These are phyloP conservation scores for Orgyia antiqua DNA, from an alignment of 2,888 invertebrate genomes.

Conservation along the genomic window DNA sequence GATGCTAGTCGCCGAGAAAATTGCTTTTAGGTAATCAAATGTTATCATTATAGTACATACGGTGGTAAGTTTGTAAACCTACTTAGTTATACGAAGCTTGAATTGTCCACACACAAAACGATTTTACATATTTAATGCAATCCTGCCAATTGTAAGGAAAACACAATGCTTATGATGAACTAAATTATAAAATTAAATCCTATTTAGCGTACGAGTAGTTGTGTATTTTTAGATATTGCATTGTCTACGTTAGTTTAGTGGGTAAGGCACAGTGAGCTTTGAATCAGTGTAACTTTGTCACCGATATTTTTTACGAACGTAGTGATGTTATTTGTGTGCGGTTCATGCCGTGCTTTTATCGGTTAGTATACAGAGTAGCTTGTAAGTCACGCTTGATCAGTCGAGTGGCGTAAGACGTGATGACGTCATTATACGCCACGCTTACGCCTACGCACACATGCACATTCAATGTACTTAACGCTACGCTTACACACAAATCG, in stretches of 20 bases:
- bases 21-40: conserved; percentile 70
- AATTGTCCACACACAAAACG: conserved; percentile 73
- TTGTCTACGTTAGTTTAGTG: conserved; percentile 75
- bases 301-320: conserved; percentile 67
- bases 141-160: conserved; percentile 69
- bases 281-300: conserved; percentile 64
- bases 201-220: conserved; percentile 71
- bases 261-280: conserved; percentile 73
- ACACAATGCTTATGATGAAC: conserved; percentile 75
- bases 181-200: conserved; percentile 59
- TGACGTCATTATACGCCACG: conserved; percentile 11
- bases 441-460: conserved; percentile 29
- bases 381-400: conserved; percentile 35
- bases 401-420: conserved; percentile 10
- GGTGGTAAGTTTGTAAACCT: conserved; percentile 37
- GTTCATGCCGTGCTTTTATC: conserved; percentile 55
- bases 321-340: conserved; percentile 37
- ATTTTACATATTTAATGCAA: conserved; percentile 71
- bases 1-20: conserved; percentile 71
- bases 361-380: conserved; percentile 45
- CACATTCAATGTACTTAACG: conserved; percentile 18
- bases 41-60: conserved; percentile 65
- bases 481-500: conserved; percentile 17
- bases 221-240: conserved; percentile 76
- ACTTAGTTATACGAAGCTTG: conserved; percentile 68